Percentiles rank a stretch among this genome's conserved stretches.
Conservation (phyloP, 2,797 vertebrate genomes). For the Brotula barbata region DNA sequence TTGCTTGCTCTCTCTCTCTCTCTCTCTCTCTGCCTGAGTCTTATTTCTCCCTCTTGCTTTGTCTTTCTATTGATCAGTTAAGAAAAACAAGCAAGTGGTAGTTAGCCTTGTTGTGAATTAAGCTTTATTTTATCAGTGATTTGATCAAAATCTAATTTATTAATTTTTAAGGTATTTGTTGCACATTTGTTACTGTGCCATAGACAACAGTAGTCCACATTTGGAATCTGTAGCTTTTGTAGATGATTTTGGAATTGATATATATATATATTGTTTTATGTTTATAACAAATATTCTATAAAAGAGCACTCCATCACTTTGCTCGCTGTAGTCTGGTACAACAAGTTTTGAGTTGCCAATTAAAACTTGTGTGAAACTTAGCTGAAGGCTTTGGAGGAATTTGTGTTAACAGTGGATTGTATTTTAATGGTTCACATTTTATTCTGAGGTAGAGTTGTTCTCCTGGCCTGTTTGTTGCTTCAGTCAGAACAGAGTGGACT, state of each 20-base stretch:
- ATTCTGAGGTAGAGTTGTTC: background rate
- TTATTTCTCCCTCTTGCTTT: constrained; percentile 21
- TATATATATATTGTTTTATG: background rate
- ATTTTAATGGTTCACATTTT: constrained; percentile 15
- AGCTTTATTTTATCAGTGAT: constrained; percentile 35
- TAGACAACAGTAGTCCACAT: constrained; percentile 2
- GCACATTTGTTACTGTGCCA: constrained; percentile 32
- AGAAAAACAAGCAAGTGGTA: constrained; percentile 36
- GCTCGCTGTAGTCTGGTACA: background rate
- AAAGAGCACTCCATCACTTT: constrained; percentile 17
- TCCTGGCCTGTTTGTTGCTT: background rate
- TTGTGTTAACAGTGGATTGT: background rate
- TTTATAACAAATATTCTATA: background rate
- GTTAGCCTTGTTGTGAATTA: constrained; percentile 30
- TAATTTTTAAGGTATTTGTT: constrained; percentile 16
- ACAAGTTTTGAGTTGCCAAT: constrained; percentile 1
- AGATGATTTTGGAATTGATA: constrained; percentile 18
- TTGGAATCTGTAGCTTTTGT: constrained; percentile 29
- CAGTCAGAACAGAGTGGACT: constrained; percentile 8
- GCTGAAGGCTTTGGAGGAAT: background rate
- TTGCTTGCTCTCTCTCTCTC: constrained; percentile 48
- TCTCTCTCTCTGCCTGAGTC: constrained; percentile 19
- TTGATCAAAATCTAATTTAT: constrained; percentile 46
- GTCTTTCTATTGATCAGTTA: constrained; percentile 49
- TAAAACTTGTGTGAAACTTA: constrained; percentile 9